Evolutionary conservation across 2,113 vertebrate genomes (phyloP).

Genomic region (Thymallus thymallus): DNA sequence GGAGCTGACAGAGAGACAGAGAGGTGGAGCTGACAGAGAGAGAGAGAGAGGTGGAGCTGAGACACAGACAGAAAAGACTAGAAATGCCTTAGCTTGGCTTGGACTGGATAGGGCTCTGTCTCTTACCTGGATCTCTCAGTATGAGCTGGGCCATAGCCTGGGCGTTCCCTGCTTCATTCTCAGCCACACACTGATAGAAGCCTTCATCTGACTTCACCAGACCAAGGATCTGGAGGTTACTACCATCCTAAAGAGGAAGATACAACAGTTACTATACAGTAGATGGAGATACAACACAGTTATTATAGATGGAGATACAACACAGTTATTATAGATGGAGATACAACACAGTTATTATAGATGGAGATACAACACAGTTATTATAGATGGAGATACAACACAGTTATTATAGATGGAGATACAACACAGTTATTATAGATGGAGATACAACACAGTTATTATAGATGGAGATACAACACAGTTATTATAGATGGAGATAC

Average conservation of each 20-base stretch:
- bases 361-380: not conserved
- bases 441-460: no score
- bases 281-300: no score
- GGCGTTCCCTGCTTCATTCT: constrained; percentile 86
- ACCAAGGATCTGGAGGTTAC: constrained; percentile 88
- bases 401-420: no score
- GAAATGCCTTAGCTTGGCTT: no score
- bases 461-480: no score
- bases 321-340: not conserved
- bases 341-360: no score
- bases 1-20: no score
- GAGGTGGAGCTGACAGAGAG: no score
- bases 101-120: not conserved
- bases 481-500: not conserved
- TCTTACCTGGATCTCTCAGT: constrained; percentile 86
- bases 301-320: not conserved
- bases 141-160: constrained; percentile 88
- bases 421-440: not conserved
- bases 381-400: not conserved
- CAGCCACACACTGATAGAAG: constrained; percentile 92
- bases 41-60: not conserved
- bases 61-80: not conserved
- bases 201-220: constrained; percentile 93
- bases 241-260: constrained; percentile 77
- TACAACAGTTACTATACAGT: not conserved